Percentiles rank a stretch among this genome's conserved stretches.
These are phyloP conservation scores for Ormyrus labotus DNA, from an alignment of 2,888 invertebrate species.

Conservation along the genomic window DNA sequence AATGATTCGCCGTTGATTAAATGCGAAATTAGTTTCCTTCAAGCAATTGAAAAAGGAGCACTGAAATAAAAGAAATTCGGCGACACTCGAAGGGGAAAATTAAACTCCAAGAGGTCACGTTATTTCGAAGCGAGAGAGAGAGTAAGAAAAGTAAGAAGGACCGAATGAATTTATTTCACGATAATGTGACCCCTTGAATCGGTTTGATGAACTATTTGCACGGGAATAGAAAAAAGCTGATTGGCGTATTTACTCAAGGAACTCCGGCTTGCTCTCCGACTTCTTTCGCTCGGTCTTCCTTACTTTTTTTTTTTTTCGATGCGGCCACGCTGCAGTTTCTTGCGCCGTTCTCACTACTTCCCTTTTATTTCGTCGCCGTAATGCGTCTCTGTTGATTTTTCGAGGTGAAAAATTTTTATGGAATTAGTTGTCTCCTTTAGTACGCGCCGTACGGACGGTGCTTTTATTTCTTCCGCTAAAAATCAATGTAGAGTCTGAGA, in stretches of 20 bases:
- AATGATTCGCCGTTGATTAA: neutral
- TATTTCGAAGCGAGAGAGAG: constrained; percentile 16
- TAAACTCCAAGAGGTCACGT: constrained; percentile 17
- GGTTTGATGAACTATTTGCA: constrained; percentile 73
- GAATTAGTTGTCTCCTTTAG: constrained; percentile 19
- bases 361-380: constrained; percentile 47
- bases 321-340: constrained; percentile 22
- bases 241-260: constrained; percentile 72
- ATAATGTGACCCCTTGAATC: constrained; percentile 67
- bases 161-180: constrained; percentile 69
- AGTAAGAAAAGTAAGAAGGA: neutral
- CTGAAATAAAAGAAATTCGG: constrained; percentile 1
- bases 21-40: neutral
- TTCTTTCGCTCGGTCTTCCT: constrained; percentile 7
- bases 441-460: no score
- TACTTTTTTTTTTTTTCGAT: constrained; percentile 17
- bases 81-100: constrained; percentile 10
- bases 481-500: no score
- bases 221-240: constrained; percentile 70
- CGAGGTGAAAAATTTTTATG: constrained; percentile 49
- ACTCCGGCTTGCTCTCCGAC: constrained; percentile 51
- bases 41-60: neutral
- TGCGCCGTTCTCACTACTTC: constrained; percentile 3
- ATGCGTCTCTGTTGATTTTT: constrained; percentile 44
- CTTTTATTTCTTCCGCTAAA: no score